These are phyloP conservation scores for Cynoglossus semilaevis DNA, from an alignment of 2,113 vertebrate genomes.

Conservation along the genomic window DNA sequence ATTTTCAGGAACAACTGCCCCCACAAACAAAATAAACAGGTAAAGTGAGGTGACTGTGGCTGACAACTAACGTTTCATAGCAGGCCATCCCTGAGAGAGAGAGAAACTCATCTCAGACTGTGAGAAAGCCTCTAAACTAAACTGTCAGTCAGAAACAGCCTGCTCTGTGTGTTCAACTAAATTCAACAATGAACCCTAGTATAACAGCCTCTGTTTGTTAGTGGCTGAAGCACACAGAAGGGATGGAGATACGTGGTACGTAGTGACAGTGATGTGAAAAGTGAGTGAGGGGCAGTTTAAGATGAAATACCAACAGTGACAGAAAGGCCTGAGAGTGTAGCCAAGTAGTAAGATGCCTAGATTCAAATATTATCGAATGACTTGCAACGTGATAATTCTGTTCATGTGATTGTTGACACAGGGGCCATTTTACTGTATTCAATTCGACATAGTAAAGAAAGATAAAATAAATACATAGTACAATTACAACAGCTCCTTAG, in stretches of 20 bases:
- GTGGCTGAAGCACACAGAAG: constrained; percentile 24
- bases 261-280: constrained; percentile 47
- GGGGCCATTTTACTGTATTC: constrained; percentile 37
- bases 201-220: constrained; percentile 17
- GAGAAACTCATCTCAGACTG: constrained; percentile 6
- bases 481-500: constrained; percentile 3
- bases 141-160: constrained; percentile 12
- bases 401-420: constrained; percentile 8
- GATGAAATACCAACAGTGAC: constrained; percentile 19
- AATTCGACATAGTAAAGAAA: constrained; percentile 18
- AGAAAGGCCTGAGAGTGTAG: constrained; percentile 8
- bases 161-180: constrained; percentile 10
- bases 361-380: constrained; percentile 26
- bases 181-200: constrained; percentile 21
- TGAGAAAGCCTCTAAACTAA: constrained; percentile 18
- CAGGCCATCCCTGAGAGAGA: neutral
- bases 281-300: constrained; percentile 37
- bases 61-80: constrained; percentile 3
- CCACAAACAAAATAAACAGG: constrained; percentile 1
- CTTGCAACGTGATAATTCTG: constrained; percentile 6
- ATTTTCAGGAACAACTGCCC: too few species aligned
- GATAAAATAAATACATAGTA: constrained; percentile 10
- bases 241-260: constrained; percentile 1
- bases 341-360: neutral
- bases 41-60: constrained; percentile 7